These are phyloP conservation scores for Moxostoma hubbsi DNA, from an alignment of 2,797 vertebrate genomes.

Conservation along the genomic window DNA sequence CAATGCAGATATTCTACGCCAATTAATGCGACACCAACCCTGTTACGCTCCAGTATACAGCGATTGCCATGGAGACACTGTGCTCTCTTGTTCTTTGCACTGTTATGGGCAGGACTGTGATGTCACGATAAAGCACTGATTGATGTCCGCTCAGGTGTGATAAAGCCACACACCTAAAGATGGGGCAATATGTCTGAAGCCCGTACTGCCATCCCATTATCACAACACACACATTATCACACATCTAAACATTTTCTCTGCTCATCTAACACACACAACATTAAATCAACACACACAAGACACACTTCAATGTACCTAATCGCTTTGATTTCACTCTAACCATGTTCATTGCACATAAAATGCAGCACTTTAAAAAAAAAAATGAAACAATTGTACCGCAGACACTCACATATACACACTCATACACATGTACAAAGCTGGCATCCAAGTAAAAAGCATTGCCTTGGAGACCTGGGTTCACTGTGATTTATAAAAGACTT, in stretches of 20 bases:
- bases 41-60: neutral
- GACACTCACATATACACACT: neutral
- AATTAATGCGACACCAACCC: slow-evolving; percentile 30
- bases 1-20: slow-evolving; percentile 41
- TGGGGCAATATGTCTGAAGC: neutral
- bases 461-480: slow-evolving; percentile 88
- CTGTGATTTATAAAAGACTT: slow-evolving; percentile 81
- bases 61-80: slow-evolving; percentile 26
- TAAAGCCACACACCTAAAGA: slow-evolving; percentile 36
- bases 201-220: slow-evolving; percentile 2
- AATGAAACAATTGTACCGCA: neutral
- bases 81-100: slow-evolving; percentile 34
- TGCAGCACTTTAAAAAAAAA: slow-evolving; percentile 21
- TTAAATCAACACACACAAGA: neutral
- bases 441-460: slow-evolving; percentile 62
- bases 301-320: no score
- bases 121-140: slow-evolving; percentile 33
- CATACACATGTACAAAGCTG: slow-evolving; percentile 31
- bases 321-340: neutral
- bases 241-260: neutral
- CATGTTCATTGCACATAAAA: neutral
- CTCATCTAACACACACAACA: neutral
- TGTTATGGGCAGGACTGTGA: slow-evolving; percentile 40
- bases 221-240: neutral
- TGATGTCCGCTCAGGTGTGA: slow-evolving; percentile 40